Conservation (phyloP, 2,797 vertebrate genomes). For the Denticeps clupeoides region DNA sequence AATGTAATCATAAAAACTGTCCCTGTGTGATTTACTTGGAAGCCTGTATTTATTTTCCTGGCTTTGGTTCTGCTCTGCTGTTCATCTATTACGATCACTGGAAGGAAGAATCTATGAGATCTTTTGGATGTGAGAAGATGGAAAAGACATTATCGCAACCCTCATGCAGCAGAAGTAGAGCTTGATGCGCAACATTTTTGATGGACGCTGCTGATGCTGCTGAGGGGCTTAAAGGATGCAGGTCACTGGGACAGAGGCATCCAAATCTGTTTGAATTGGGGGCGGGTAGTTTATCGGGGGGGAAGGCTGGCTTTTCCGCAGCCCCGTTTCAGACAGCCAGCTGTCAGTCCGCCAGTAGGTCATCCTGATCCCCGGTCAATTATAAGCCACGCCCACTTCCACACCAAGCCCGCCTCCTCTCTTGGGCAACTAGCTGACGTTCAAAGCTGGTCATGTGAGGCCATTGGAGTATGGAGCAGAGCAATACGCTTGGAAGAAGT, state of each 20-base stretch:
- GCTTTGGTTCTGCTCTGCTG: no score
- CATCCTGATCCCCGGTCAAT: slow-evolving; percentile 2
- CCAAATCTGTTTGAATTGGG: slow-evolving; percentile 11
- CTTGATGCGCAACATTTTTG: neutral
- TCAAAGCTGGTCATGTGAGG: no score
- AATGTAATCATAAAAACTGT: no score
- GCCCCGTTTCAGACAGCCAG: slow-evolving; percentile 13
- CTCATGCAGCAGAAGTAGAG: no score
- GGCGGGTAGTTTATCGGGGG: neutral
- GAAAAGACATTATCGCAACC: no score
- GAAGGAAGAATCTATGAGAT: slow-evolving; percentile 5
- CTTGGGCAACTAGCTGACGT: no score
- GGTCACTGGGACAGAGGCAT: slow-evolving; percentile 32
- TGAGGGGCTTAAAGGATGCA: slow-evolving; percentile 37
- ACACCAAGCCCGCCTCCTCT: neutral
- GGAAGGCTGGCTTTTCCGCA: neutral
- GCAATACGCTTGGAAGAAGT: no score
- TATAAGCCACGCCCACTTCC: neutral
- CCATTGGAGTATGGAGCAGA: no score
- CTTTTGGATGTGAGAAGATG: neutral
- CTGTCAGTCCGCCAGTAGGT: slow-evolving; percentile 16
- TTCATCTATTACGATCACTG: no score
- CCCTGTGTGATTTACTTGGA: no score
- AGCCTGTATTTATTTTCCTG: no score
- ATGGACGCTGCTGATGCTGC: slow-evolving; percentile 18